Evolutionary conservation across 2,113 vertebrate genomes (phyloP).

Genomic region (Oryzias javanicus): DNA sequence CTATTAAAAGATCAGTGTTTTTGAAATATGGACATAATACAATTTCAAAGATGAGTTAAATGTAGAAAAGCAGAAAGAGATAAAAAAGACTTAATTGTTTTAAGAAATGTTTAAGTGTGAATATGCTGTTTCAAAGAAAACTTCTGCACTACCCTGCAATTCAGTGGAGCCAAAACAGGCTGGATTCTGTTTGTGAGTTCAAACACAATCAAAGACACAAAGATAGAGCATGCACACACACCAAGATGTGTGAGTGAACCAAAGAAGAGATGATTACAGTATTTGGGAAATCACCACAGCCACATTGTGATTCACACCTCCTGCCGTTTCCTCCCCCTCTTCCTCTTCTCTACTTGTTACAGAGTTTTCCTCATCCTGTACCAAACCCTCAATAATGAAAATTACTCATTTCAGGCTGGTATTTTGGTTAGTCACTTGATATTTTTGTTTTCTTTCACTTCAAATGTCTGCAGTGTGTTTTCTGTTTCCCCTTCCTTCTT

Average conservation of each 20-base stretch:
- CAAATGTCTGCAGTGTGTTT: neutral
- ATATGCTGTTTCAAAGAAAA: slow-evolving; percentile 40
- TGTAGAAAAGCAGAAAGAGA: slow-evolving; percentile 6
- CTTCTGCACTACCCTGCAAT: slow-evolving; percentile 43
- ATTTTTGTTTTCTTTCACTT: neutral
- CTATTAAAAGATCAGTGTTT: neutral
- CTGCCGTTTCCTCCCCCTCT: slow-evolving; percentile 23
- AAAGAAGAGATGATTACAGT: slow-evolving; percentile 55
- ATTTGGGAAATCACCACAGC: slow-evolving; percentile 35
- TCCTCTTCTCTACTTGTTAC: slow-evolving; percentile 8
- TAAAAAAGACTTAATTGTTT: slow-evolving; percentile 15
- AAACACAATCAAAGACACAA: slow-evolving; percentile 26
- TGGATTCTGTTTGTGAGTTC: slow-evolving; percentile 16
- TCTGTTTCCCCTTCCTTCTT: slow-evolving; percentile 3
- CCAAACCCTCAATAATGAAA: slow-evolving; percentile 23
- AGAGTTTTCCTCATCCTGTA: slow-evolving; percentile 10
- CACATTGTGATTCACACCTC: slow-evolving; percentile 41
- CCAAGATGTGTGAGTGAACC: slow-evolving; percentile 38
- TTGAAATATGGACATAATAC: no score
- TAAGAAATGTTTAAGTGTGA: slow-evolving; percentile 15
- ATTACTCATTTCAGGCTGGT: neutral
- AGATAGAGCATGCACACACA: slow-evolving; percentile 6
- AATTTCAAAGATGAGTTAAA: no score
- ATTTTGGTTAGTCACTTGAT: neutral
- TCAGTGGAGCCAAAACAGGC: slow-evolving; percentile 32